Conservation (phyloP, 30 jellyfish, hydroid and myxozoan genomes). For the Turritopsis dohrnii region DNA sequence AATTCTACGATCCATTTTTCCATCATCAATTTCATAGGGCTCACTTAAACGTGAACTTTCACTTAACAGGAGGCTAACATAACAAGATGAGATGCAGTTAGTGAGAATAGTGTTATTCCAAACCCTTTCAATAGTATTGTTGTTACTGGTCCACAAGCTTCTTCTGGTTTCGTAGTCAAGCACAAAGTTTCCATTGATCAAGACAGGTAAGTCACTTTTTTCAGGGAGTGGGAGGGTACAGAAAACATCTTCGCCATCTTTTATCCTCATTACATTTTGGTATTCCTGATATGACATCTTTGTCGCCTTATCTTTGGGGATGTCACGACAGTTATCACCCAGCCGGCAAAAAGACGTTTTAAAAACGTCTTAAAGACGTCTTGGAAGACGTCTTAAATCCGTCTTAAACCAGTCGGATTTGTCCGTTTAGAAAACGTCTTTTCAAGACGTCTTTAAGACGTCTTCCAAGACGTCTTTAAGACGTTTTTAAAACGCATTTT, state of each 20-base stretch:
- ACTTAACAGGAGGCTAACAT: slow-evolving; percentile 21
- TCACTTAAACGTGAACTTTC: background rate
- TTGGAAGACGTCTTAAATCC: too few relatives aligned
- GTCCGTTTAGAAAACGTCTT: too few relatives aligned
- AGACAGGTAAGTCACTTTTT: slow-evolving; percentile 39
- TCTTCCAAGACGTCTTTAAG: too few relatives aligned
- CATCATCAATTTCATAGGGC: background rate
- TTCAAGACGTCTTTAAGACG: too few relatives aligned
- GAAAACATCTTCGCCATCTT: slow-evolving; percentile 30
- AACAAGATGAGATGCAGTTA: slow-evolving; percentile 57
- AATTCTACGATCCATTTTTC: background rate
- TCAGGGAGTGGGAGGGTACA: slow-evolving; percentile 61
- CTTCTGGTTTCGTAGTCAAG: slow-evolving; percentile 75
- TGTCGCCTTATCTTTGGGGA: background rate
- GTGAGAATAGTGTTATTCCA: slow-evolving; percentile 59
- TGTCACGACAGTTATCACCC: background rate
- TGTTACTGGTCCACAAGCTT: slow-evolving; percentile 38
- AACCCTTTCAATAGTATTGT: slow-evolving; percentile 21
- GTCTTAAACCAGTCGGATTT: too few relatives aligned
- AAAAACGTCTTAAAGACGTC: too few relatives aligned
- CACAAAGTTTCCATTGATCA: slow-evolving; percentile 61
- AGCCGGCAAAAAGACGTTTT: too few relatives aligned
- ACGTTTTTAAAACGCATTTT: too few relatives aligned
- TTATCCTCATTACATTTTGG: background rate
- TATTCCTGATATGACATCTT: background rate